Percentiles rank a stretch among this genome's conserved stretches.
phyloP scores from a whole-genome alignment of 2,113 vertebrate genomes.

The Crotalus tigris region DNA sequence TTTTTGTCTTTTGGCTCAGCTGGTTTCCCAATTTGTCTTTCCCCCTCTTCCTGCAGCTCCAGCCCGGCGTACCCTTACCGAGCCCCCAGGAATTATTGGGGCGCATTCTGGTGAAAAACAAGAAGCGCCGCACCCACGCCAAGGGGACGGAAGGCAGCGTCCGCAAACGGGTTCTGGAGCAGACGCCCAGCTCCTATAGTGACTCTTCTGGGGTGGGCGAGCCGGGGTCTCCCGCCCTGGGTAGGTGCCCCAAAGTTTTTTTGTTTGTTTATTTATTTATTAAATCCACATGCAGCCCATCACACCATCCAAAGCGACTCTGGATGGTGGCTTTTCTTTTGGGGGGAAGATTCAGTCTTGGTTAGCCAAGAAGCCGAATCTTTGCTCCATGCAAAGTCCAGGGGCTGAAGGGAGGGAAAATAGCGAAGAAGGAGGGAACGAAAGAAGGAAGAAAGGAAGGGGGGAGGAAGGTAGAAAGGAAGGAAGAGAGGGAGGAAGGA shows the following conservation, averaged over 20 bases:
- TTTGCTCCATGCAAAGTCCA: too few species aligned
- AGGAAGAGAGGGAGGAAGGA: too few species aligned
- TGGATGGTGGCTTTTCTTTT: neutral
- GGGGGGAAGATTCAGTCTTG: too few species aligned
- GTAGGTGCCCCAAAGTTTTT: constrained; percentile 46
- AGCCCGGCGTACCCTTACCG: constrained; percentile 74
- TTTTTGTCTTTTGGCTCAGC: neutral
- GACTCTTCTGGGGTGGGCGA: constrained; percentile 62
- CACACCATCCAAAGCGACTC: neutral
- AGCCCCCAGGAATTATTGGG: constrained; percentile 84
- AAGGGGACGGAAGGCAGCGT: constrained; percentile 60
- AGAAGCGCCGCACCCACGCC: constrained; percentile 77
- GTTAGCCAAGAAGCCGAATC: too few species aligned
- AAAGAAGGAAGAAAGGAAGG: neutral
- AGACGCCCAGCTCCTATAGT: constrained; percentile 58
- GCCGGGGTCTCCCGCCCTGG: constrained; percentile 66
- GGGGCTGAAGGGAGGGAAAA: too few species aligned
- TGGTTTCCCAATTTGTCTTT: too few species aligned
- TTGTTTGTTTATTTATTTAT: neutral
- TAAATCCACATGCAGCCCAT: neutral
- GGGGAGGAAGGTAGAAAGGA: too few species aligned
- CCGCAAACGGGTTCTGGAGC: constrained; percentile 73
- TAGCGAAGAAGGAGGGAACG: too few species aligned
- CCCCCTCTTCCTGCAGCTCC: constrained; percentile 65
- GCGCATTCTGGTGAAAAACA: constrained; percentile 92